Percentiles rank a stretch among this genome's conserved stretches.
Conservation (phyloP, 1,140 invertebrate genomes). For the Orius insidiosus region DNA sequence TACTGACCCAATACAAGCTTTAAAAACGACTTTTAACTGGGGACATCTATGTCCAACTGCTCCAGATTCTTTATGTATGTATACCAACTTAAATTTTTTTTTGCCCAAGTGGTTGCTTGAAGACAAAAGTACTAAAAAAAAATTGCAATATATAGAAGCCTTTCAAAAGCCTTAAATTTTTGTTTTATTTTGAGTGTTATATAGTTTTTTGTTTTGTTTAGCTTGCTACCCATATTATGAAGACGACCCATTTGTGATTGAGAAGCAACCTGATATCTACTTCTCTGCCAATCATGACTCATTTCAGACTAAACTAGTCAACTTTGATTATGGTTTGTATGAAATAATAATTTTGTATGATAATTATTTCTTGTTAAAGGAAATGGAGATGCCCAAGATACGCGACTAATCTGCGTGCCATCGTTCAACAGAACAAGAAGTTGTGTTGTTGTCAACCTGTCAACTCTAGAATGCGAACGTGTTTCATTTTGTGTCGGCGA, state of each 20-base stretch:
- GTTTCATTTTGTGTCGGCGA: slow-evolving; percentile 5
- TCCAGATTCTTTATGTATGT: slow-evolving; percentile 66
- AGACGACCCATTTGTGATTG: slow-evolving; percentile 2
- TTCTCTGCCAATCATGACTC: not conserved
- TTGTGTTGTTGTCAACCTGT: not conserved
- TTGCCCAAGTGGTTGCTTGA: too few species aligned
- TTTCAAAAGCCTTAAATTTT: too few species aligned
- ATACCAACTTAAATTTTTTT: too few species aligned
- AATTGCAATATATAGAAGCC: too few species aligned
- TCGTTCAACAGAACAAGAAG: slow-evolving; percentile 3
- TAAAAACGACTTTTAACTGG: slow-evolving; percentile 63
- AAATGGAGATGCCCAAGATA: not conserved
- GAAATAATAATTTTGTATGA: too few species aligned
- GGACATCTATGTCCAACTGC: slow-evolving; percentile 77
- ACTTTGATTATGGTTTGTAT: not conserved
- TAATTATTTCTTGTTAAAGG: not conserved
- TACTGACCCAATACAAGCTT: slow-evolving; percentile 46
- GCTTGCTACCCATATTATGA: not conserved
- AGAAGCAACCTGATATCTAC: not conserved
- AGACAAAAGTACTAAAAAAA: too few species aligned
- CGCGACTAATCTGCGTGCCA: not conserved
- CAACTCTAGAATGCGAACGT: not conserved
- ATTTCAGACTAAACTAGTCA: slow-evolving; percentile 1
- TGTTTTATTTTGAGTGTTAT: too few species aligned
- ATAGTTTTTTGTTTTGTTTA: too few species aligned